phyloP scores from a whole-genome alignment of 2,888 invertebrate genomes.

The Aricia artaxerxes region DNA sequence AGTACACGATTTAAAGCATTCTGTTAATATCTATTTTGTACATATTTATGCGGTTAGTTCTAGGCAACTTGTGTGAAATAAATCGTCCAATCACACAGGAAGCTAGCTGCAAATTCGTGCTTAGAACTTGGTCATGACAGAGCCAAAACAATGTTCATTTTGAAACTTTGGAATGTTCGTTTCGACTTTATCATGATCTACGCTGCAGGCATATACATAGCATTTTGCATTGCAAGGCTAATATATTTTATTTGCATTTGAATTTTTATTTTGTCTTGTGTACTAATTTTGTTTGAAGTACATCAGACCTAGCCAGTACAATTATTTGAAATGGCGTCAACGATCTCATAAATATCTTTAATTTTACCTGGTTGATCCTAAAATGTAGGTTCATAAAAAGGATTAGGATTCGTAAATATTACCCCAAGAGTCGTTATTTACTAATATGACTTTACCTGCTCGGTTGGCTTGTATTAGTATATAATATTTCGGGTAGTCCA shows the following conservation, averaged over 20 bases:
- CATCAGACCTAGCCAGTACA: not conserved
- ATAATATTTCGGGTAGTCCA: not conserved
- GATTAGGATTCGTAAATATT: not conserved
- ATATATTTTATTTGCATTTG: slow-evolving; percentile 26
- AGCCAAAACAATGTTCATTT: slow-evolving; percentile 12
- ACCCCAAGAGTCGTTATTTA: not conserved
- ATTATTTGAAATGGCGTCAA: slow-evolving; percentile 26
- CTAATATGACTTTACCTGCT: not conserved
- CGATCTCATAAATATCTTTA: not conserved
- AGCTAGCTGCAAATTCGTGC: slow-evolving; percentile 10
- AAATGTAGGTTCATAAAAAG: not conserved
- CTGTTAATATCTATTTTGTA: not conserved
- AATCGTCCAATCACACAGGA: not conserved
- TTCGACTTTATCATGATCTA: slow-evolving; percentile 12
- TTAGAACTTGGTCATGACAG: slow-evolving; percentile 1
- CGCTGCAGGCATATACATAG: not conserved
- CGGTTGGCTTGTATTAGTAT: not conserved
- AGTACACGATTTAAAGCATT: not conserved
- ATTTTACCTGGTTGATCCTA: not conserved
- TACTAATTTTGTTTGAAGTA: slow-evolving; percentile 21
- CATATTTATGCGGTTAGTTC: not conserved
- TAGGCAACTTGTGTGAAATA: not conserved
- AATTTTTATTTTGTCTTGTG: slow-evolving; percentile 16
- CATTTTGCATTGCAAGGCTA: slow-evolving; percentile 20
- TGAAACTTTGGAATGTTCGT: not conserved